Percentiles rank a stretch among this genome's conserved stretches.
Evolutionary conservation across 2,888 invertebrate genomes (phyloP).

Genomic region (Eudemis profundana): DNA sequence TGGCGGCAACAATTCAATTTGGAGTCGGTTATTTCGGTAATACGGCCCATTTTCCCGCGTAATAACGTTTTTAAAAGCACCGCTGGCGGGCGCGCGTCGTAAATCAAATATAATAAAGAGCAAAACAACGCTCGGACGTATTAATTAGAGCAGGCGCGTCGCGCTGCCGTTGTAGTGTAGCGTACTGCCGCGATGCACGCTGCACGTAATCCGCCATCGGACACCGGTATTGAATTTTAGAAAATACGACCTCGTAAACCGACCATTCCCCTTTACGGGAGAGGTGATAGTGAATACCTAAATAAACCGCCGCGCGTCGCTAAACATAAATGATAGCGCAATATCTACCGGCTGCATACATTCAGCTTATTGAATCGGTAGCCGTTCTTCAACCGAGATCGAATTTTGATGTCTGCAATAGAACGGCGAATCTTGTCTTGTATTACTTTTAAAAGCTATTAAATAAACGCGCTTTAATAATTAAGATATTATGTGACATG

Average conservation of each 20-base stretch:
- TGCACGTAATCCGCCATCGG: constrained; percentile 49
- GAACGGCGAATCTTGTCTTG: too few species aligned
- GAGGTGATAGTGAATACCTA: constrained; percentile 44
- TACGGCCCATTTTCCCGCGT: constrained; percentile 63
- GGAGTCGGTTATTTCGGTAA: constrained; percentile 71
- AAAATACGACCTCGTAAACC: constrained; percentile 61
- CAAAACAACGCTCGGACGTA: constrained; percentile 70
- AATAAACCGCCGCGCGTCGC: constrained; percentile 36
- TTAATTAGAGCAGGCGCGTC: constrained; percentile 67
- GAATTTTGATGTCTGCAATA: neutral
- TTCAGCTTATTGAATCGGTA: constrained; percentile 24
- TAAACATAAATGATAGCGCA: constrained; percentile 41
- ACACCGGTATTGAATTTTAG: constrained; percentile 69
- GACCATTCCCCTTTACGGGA: constrained; percentile 45
- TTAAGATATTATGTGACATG: neutral
- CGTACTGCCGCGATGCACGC: constrained; percentile 31
- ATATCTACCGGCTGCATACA: constrained; percentile 26
- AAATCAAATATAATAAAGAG: constrained; percentile 78
- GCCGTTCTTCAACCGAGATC: neutral
- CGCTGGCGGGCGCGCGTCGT: constrained; percentile 61
- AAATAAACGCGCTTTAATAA: neutral
- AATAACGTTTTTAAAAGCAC: constrained; percentile 74
- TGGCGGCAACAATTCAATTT: constrained; percentile 71
- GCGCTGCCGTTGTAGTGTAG: constrained; percentile 36
- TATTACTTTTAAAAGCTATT: neutral